Conservation (phyloP, 2,797 vertebrate species). For the Lates japonicus region DNA sequence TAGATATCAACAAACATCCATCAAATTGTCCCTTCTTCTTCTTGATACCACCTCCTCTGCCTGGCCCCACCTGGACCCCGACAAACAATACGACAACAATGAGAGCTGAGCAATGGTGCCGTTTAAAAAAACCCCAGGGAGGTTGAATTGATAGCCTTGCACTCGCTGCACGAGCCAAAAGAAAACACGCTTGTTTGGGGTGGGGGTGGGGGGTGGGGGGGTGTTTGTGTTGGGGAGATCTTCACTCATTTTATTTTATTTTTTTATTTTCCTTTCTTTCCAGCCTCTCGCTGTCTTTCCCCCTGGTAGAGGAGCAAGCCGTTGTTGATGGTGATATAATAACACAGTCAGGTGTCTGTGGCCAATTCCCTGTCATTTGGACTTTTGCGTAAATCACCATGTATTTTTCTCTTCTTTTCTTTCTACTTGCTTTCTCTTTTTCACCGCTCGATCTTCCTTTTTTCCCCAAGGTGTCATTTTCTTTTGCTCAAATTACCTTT, state of each 20-base stretch:
- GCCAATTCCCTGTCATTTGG: conserved; percentile 86
- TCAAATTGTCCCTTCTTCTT: conserved; percentile 94
- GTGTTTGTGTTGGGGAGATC: conserved; percentile 78
- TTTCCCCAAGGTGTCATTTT: conserved; percentile 82
- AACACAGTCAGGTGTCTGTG: conserved; percentile 87
- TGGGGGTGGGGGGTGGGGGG: conserved; percentile 46
- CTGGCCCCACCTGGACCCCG: conserved; percentile 73
- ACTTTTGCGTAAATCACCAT: conserved; percentile 88
- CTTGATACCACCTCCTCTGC: conserved; percentile 78
- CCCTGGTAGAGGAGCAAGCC: conserved; percentile 69
- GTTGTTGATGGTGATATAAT: conserved; percentile 88
- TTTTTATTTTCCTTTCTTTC: conserved; percentile 69
- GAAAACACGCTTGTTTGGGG: conserved; percentile 74
- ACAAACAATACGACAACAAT: conserved; percentile 80
- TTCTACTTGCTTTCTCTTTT: conserved; percentile 74
- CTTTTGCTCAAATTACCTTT: conserved; percentile 88
- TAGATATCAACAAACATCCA: conserved; percentile 99
- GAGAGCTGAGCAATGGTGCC: conserved; percentile 62
- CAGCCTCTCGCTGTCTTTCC: conserved; percentile 50
- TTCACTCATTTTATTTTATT: conserved; percentile 67
- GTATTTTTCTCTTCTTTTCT: conserved; percentile 76
- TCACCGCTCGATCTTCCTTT: conserved; percentile 69
- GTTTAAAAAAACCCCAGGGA: conserved; percentile 66
- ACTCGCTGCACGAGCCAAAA: conserved; percentile 53
- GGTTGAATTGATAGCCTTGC: conserved; percentile 77